Base-by-base conservation (phyloP, 1,140 invertebrate species). In the Stegodyphus mimosarum region DNA sequence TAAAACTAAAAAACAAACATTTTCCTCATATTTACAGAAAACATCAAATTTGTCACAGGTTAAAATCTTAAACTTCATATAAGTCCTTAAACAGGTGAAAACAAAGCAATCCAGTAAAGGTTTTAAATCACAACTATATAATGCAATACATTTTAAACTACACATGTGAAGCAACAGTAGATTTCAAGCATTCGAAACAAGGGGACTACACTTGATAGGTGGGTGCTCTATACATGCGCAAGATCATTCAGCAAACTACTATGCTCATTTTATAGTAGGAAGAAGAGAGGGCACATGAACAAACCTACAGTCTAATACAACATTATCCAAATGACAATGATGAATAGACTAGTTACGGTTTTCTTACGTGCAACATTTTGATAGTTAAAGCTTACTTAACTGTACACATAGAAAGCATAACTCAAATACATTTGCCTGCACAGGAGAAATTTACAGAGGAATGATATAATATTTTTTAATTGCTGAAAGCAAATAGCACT, bases 161-260 rank as follows among this genome's bases (percentile, higher is more conserved):
- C 52, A 71, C 10, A 15, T 63, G n/a, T 48, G 49, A 74, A 18
- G 70, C 80, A 83, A 74, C 80, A 74, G 7, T 74, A 49, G 51
- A 50, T 83, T 74, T 50, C 66, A 55, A 83, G 50, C 17, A 72
- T 60, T 15, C 49, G 63, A 52, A 74, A 74, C 52, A 33, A 74
- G 55, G 60, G 70, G 17, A 17, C 7, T 15, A 7, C 64, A 15
- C 9, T 13, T 17, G 17, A n/a, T 7, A 63, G 69, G 17, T 15
- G 66, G 64, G 76, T 60, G 17, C 17, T 11, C 81, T 84, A 84
- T 66, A 69, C 81, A 84, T 84, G 81, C 81, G 81, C 81, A 75
- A 6, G 60, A 50, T 84, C 81, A 75, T 84, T 74, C 73, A 84
- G 81, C 64, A 84, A 76, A 69, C 81, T 84, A 84, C 81, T 84